Evolutionary conservation across 2,888 invertebrate species (phyloP).

Genomic region (Drosophila demipolita): DNA sequence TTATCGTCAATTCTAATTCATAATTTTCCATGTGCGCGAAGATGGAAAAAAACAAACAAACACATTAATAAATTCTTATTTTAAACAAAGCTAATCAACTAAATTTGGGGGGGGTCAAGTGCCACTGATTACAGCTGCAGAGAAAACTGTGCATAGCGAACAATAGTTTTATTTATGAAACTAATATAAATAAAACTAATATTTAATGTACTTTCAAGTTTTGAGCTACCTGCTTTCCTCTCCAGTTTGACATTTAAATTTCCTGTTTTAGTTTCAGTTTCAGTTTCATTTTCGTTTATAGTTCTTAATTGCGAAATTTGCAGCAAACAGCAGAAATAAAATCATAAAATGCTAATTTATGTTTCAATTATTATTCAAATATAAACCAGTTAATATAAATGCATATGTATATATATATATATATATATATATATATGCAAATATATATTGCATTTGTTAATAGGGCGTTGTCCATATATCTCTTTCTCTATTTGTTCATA

Average conservation of each 20-base stretch:
- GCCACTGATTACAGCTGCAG: not conserved
- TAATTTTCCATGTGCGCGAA: not conserved
- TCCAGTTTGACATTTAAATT: not conserved
- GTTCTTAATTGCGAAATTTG: conserved; percentile 22
- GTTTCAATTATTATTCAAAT: conserved; percentile 7
- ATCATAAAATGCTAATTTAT: conserved; percentile 14
- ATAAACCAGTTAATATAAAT: conserved; percentile 6
- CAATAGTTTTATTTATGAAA: not conserved
- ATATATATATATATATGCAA: not conserved
- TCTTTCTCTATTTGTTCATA: not conserved
- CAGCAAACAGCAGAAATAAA: not conserved
- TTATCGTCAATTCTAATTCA: not conserved
- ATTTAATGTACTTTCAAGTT: not conserved
- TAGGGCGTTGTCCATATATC: conserved; percentile 1
- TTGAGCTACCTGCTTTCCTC: not conserved
- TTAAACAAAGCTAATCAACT: not conserved
- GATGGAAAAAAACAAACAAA: not conserved
- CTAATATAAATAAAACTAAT: not conserved
- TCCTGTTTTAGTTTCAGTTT: conserved; percentile 18
- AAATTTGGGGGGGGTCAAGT: not conserved
- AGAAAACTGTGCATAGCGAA: not conserved
- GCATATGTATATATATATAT: not conserved
- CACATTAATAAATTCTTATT: not conserved
- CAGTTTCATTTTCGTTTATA: conserved; percentile 34
- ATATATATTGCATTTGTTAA: not conserved